Percentiles rank a stretch among this genome's conserved stretches.
phyloP scores from a whole-genome alignment of 2,113 vertebrate species.

The Anoplopoma fimbria region DNA sequence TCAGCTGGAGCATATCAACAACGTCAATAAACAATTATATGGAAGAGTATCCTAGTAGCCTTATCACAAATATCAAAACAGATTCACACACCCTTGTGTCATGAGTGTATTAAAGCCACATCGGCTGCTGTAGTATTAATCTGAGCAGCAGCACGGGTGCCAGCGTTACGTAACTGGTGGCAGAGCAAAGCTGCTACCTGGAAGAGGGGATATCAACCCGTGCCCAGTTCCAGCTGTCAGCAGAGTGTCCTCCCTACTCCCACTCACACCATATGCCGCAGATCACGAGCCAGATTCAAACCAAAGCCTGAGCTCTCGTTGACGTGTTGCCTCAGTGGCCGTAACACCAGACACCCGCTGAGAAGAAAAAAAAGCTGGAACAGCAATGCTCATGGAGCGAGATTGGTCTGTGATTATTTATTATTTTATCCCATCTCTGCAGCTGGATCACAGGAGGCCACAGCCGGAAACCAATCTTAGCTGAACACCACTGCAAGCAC shows the following conservation, averaged over 20 bases:
- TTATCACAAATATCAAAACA: slow-evolving; percentile 14
- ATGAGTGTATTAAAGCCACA: slow-evolving; percentile 44
- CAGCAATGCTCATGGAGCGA: background rate
- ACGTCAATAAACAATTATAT: background rate
- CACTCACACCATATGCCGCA: slow-evolving; percentile 69
- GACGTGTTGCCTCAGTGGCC: slow-evolving; percentile 23
- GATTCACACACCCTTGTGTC: slow-evolving; percentile 23
- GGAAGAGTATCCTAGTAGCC: background rate
- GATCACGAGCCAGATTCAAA: slow-evolving; percentile 44
- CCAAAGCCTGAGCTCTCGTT: slow-evolving; percentile 10
- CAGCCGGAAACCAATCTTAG: background rate
- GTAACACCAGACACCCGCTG: slow-evolving; percentile 46
- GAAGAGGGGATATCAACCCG: slow-evolving; percentile 65
- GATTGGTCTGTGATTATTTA: background rate
- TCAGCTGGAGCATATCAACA: no score
- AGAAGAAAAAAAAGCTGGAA: background rate
- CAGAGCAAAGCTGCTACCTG: slow-evolving; percentile 73
- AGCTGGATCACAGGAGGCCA: background rate
- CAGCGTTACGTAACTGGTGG: slow-evolving; percentile 67
- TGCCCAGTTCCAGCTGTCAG: slow-evolving; percentile 69
- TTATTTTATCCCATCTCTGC: background rate
- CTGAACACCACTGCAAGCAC: background rate
- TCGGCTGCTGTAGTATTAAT: slow-evolving; percentile 59
- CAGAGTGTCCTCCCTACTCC: slow-evolving; percentile 50
- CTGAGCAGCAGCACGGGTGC: slow-evolving; percentile 42